Evolutionary conservation across 1,140 invertebrate species (phyloP).

Genomic region (Ylistrum balloti): DNA sequence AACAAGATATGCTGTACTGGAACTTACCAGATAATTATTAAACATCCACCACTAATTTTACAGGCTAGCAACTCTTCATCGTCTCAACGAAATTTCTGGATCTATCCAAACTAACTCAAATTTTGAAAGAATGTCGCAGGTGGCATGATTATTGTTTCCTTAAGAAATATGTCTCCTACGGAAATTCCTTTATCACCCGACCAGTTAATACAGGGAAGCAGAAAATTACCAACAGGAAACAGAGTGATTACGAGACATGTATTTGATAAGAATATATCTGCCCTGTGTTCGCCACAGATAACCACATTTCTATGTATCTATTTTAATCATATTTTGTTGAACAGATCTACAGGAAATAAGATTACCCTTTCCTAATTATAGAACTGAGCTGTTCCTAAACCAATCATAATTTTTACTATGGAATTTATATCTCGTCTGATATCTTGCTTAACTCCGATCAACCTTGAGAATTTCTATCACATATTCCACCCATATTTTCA

Average conservation of each 20-base stretch:
- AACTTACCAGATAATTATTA: no score
- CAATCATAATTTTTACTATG: background rate
- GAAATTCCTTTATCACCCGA: background rate
- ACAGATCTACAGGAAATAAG: background rate
- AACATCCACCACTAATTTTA: background rate
- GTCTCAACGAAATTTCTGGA: background rate
- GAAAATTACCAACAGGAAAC: constrained; percentile 19
- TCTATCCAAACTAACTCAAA: background rate
- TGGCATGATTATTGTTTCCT: background rate
- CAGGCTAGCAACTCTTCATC: background rate
- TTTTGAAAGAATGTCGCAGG: background rate
- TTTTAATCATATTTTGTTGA: background rate
- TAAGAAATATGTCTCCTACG: background rate
- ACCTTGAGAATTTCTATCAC: background rate
- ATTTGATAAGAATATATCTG: background rate
- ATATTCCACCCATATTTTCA: no score
- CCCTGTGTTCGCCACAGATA: background rate
- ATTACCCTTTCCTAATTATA: constrained; percentile 1
- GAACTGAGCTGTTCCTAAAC: background rate
- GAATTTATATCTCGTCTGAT: background rate
- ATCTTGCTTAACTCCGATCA: background rate
- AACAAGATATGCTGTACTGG: no score
- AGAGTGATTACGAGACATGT: background rate
- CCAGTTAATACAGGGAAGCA: background rate
- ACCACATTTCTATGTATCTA: background rate